Conservation (phyloP, 2,113 vertebrate genomes). For the Octodon degus region DNA sequence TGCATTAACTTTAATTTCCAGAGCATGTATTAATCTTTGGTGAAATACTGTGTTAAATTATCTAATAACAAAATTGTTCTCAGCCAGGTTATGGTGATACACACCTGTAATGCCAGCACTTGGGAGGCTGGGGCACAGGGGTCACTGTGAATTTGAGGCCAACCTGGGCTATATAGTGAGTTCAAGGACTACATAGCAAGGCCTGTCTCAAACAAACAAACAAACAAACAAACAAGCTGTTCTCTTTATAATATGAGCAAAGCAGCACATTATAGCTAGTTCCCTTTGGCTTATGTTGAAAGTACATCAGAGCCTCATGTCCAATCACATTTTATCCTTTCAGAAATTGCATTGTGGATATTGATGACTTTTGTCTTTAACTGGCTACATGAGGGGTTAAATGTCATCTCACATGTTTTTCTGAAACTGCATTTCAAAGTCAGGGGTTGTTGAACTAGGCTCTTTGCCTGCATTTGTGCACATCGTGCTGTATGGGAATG, state of each 20-base stretch:
- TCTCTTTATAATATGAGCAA: background rate
- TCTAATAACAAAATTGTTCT: constrained; percentile 48
- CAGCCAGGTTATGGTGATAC: background rate
- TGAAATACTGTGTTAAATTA: background rate
- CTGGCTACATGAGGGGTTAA: background rate
- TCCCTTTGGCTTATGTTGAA: background rate
- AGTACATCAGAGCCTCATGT: background rate
- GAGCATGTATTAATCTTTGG: constrained; percentile 43
- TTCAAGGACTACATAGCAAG: no score
- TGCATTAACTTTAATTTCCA: constrained; percentile 67
- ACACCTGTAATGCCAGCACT: background rate
- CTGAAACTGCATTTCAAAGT: background rate
- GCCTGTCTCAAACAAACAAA: background rate
- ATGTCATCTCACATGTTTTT: background rate
- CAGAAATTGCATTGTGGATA: background rate
- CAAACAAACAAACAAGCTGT: background rate
- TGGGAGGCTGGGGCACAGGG: background rate
- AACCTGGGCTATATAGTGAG: background rate
- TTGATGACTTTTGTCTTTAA: background rate
- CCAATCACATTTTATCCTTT: background rate
- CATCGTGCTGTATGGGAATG: background rate
- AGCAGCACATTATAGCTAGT: background rate
- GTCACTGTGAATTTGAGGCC: background rate
- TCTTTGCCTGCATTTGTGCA: background rate
- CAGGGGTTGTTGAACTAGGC: background rate